phyloP scores from a whole-genome alignment of 2,113 vertebrate genomes.

The Grantiella picta region DNA sequence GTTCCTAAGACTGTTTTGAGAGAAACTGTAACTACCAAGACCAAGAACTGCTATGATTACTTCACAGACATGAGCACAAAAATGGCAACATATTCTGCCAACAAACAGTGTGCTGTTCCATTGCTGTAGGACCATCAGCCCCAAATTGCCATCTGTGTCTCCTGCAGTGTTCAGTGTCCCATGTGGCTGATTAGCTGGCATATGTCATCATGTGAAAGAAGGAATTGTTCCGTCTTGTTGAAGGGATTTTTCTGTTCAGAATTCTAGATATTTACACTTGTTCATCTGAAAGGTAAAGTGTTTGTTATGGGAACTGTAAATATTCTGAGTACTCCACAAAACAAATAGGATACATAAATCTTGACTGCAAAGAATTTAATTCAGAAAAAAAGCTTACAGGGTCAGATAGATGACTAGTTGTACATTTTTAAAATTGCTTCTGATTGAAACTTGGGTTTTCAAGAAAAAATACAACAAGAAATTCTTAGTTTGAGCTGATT shows the following conservation, averaged over 20 bases:
- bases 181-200: slow-evolving; percentile 37
- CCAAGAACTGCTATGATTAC: neutral
- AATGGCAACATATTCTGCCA: slow-evolving; percentile 43
- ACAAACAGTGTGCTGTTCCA: slow-evolving; percentile 6
- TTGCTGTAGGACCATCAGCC: slow-evolving; percentile 9
- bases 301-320: neutral
- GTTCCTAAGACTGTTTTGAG: neutral
- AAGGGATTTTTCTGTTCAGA: neutral
- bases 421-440: neutral
- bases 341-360: neutral
- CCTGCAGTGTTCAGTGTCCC: slow-evolving; percentile 28
- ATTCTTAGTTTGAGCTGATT: neutral
- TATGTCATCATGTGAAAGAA: slow-evolving; percentile 22
- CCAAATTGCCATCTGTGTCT: slow-evolving; percentile 53
- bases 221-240: slow-evolving; percentile 5
- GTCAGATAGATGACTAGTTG: neutral
- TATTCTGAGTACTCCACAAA: neutral
- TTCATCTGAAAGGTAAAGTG: neutral
- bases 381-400: neutral
- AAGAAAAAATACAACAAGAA: neutral
- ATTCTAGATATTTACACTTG: neutral
- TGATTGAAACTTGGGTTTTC: neutral
- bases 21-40: neutral
- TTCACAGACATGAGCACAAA: slow-evolving; percentile 1
- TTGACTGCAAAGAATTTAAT: neutral